Base-by-base conservation (phyloP, 2,888 invertebrate genomes). In the Megamerina dolium region DNA sequence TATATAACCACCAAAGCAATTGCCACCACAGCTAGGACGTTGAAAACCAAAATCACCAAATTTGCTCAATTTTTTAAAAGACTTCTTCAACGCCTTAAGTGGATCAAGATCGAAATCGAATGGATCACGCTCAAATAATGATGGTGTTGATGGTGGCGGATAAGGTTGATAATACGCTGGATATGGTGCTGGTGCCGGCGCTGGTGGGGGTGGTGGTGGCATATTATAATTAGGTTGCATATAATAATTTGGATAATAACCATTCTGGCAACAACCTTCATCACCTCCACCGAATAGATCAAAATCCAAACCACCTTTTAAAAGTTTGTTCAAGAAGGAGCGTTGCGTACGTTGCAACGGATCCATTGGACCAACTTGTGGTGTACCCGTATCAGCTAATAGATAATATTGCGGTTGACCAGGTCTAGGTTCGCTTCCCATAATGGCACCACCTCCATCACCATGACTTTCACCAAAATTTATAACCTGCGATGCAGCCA, bases 251-350 rank as follows among this genome's bases (percentile, higher is more conserved):
- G 13, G 23, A 41, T 48, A 45, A 9, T 37, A 37, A 20, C 37
- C 36, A 13, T 38, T 48, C 14, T 45, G 43, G 18, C 39, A 38
- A 20, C 30, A 41, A 5, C 35, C 16, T 6, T 38, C 45, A 8
- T 31, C 38, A 2, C 35, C 33, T 2, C 38, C 37, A 26, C 48
- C 43, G 14, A 43, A 34, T 2, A 14, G 13, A 26, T 41, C 34
- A n/a, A n/a, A n/a, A 6, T n/a, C 42, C 3, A 45, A 20, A 1
- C 46, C 45, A 17, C 41, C 14, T 33, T 43, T 45, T 2, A 50
- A 43, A 17, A 52, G 31, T 10, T 50, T 48, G 16, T 32, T 47
- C 50, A 43, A 52, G 32, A 52, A 46, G 2, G 48, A 50, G 23
- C 48, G 46, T 19, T 48, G 50, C 6, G 46, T 46, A 12, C 50